phyloP scores from a whole-genome alignment of 2,797 vertebrate genomes.

The Zenarchopterus dispar region DNA sequence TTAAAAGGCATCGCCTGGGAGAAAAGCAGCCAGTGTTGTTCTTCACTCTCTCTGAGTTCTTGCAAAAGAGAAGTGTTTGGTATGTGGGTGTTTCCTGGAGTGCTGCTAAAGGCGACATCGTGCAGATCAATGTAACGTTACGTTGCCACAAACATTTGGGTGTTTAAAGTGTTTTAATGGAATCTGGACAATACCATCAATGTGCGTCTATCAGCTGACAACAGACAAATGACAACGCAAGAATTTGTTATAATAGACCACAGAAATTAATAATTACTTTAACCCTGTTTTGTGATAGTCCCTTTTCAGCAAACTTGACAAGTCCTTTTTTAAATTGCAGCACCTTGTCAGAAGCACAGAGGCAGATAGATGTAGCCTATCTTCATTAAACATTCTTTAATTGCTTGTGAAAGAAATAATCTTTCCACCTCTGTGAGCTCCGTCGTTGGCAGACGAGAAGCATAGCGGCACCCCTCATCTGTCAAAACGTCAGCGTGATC shows the following conservation, averaged over 20 bases:
- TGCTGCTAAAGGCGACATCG: slow-evolving; percentile 47
- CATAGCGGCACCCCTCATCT: slow-evolving; percentile 60
- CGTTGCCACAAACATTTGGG: slow-evolving; percentile 12
- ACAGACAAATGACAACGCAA: too few relatives aligned
- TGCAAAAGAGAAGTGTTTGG: slow-evolving; percentile 33
- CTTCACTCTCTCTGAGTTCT: slow-evolving; percentile 54
- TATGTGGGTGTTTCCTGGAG: slow-evolving; percentile 52
- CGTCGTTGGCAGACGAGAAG: slow-evolving; percentile 60
- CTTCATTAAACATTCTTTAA: slow-evolving; percentile 78
- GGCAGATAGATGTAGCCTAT: slow-evolving; percentile 55
- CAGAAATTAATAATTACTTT: too few relatives aligned
- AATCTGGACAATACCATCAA: slow-evolving; percentile 1
- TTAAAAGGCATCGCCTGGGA: slow-evolving; percentile 60
- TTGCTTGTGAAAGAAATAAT: slow-evolving; percentile 78
- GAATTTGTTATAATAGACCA: too few relatives aligned
- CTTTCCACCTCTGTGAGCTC: slow-evolving; percentile 62
- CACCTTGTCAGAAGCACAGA: slow-evolving; percentile 56
- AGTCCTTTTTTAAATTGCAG: slow-evolving; percentile 56
- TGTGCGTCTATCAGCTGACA: too few relatives aligned
- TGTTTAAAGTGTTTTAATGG: not conserved
- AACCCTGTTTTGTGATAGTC: slow-evolving; percentile 3
- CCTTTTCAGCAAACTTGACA: slow-evolving; percentile 55
- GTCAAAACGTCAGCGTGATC: slow-evolving; percentile 75
- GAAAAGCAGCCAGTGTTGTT: slow-evolving; percentile 55
- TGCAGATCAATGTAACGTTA: slow-evolving; percentile 50